Conservation (phyloP, 2,888 invertebrate genomes). For the Plagodis pulveraria region DNA sequence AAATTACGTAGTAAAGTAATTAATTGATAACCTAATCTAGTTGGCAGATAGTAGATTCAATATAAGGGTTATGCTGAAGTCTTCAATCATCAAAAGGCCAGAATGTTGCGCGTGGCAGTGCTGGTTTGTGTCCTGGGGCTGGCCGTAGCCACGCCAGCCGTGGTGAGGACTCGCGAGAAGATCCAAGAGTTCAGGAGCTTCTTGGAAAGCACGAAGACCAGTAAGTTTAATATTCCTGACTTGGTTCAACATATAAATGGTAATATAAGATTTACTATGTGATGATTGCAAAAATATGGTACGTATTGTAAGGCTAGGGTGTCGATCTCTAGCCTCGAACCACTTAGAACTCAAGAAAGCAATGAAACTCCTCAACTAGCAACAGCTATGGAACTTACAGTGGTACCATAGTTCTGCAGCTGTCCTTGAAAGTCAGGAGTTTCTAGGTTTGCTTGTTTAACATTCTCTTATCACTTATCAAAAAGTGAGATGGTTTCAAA, state of each 20-base stretch:
- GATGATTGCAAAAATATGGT: too few species aligned
- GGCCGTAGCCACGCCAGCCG: conserved; percentile 54
- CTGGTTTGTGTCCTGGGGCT: conserved; percentile 51
- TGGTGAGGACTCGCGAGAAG: conserved; percentile 60
- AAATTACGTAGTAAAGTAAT: conserved; percentile 30
- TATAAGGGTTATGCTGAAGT: conserved; percentile 27
- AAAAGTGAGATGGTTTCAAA: too few species aligned
- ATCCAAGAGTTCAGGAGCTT: conserved; percentile 66
- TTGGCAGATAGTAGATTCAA: conserved; percentile 38
- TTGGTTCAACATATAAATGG: neutral
- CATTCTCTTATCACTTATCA: too few species aligned
- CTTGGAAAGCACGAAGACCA: conserved; percentile 61
- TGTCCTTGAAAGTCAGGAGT: too few species aligned
- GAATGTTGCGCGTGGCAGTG: conserved; percentile 56
- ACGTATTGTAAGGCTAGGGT: too few species aligned
- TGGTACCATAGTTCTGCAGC: too few species aligned
- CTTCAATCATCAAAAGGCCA: conserved; percentile 18
- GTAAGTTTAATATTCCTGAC: conserved; percentile 45
- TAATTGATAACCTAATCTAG: conserved; percentile 44
- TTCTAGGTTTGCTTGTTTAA: too few species aligned
- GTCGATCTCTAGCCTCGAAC: too few species aligned
- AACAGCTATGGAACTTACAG: too few species aligned
- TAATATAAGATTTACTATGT: too few species aligned
- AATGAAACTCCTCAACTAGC: too few species aligned
- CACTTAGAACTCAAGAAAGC: too few species aligned